Base-by-base conservation (phyloP, 2,888 invertebrate species). In the Chironomus tentans region DNA sequence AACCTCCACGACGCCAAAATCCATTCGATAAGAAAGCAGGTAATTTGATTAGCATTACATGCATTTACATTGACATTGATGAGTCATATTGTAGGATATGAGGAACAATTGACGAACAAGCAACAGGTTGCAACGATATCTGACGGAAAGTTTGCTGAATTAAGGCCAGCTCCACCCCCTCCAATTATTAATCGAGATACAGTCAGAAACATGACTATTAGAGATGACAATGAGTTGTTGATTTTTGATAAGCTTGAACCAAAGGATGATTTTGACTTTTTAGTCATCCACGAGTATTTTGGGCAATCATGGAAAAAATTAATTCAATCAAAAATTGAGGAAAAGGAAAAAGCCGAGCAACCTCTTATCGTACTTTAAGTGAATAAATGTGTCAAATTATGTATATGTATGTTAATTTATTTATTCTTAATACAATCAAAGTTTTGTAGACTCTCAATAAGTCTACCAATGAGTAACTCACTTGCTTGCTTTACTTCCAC, bases 1-100 rank as follows among this genome's bases (percentile, higher is more conserved):
- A 6, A 56, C 78, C 78, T 0, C 93, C 94, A 0, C 88, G 93
- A 10, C 85, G 94, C 5, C 90, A 92, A 81, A 94, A 94, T 83
- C 94, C 94, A 1, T 94, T 94, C 81, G 93, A 94, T 83, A 88
- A 88, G 21, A n/a, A n/a, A 70, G 4, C 7, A 56, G 18, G 7
- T 56, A 7, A 56, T 56, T 18, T 50, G 0, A 4, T 56, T 56
- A 15, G 4, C n/a, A 7, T 15, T 56, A 12, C 15, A 15, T 15
- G 4, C 7, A 18, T 18, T 56, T 18, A 15, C n/a, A 50, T 15
- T 13, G 15, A 3, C n/a, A 56, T 15, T 56, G n/a, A 56, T 15
- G 7, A 38, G 38, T 38, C 7, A 38, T 7, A 38, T 38, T 38
- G 10, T 4, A 38, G 38, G 10, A 10, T 2, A 2, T 38, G 38